Evolutionary conservation across 1,140 invertebrate species (phyloP), one percentile per base, ranked within the genome.

Genomic region (Hyles vespertilio): DNA sequence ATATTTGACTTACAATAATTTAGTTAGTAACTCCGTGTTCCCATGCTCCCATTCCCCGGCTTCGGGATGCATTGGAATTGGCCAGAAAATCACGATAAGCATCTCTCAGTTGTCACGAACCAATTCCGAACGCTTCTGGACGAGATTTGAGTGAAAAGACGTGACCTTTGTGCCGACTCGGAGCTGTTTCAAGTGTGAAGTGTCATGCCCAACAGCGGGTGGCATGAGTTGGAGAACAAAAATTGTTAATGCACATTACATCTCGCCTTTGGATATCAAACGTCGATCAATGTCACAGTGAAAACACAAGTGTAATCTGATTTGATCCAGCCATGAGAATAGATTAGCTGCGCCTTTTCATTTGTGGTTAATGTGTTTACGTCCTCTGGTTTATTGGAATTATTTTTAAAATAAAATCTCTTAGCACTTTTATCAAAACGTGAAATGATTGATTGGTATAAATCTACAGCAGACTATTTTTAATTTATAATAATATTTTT

Each of bases 11-110:
- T 74, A 74, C 70, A 79, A 79, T 74, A 81, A 81, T 84, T 80
- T 72, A 63, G 66, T 74, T 72, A 72, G 66, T 67, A 69, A 66
- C 59, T 66, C 53, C 55, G 72, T 67, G 70, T 84, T 85, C 84
- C 74, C 84, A 84, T 84, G 82, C 77, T 82, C 80, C 78, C 70
- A 85, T 84, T 87, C 72, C 72, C 60, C 77, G 75, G 57, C 68
- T 67, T 56, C 70, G 22, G 22, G 64, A 72, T 75, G 77, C 72
- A 81, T 81, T 67, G 72, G 74, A 81, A 82, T 85, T 85, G 84
- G 80, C 74, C 79, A 83, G 81, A 84, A 81, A 79, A 82, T 84
- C 84, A 85, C 78, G 85, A 88, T 88, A 84, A 84, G 78, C 76
- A 85, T 88, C 84, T 83, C 69, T 72, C 63, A 52, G 79, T 79